Percentiles rank a stretch among this genome's conserved stretches.
Evolutionary conservation across 2,113 vertebrate species (phyloP).

Genomic region (Ovis canadensis): DNA sequence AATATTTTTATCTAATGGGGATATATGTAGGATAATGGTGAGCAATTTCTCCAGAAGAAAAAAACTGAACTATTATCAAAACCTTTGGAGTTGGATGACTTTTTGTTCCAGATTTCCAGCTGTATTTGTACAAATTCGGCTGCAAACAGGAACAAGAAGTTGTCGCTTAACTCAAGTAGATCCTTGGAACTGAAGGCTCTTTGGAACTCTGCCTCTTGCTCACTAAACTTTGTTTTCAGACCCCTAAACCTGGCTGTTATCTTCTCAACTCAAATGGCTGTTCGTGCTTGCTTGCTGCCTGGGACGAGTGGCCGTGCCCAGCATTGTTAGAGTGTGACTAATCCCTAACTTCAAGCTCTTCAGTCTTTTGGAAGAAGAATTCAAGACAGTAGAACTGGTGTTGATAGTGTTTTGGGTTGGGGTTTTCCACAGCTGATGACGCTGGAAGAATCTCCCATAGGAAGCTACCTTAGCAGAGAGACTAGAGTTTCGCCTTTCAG

Average conservation of each 20-base stretch:
- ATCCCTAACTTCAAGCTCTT: neutral
- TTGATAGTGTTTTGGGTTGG: neutral
- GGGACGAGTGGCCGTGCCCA: neutral
- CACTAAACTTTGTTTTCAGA: neutral
- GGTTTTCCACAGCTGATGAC: neutral
- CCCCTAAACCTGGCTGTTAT: neutral
- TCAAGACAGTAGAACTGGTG: neutral
- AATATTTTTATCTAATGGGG: neutral
- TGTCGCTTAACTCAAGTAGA: neutral
- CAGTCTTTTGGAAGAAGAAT: neutral
- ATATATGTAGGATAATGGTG: neutral
- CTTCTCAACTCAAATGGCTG: neutral
- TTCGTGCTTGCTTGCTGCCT: neutral
- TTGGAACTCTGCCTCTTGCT: neutral
- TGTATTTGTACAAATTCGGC: neutral
- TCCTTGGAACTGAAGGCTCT: neutral
- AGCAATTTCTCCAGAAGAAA: neutral
- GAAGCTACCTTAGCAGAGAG: neutral
- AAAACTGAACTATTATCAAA: neutral
- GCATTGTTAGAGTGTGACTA: neutral
- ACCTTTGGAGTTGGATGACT: neutral
- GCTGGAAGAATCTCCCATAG: neutral
- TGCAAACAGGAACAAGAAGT: neutral
- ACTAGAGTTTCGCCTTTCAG: neutral
- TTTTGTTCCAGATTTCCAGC: neutral